Conservation (phyloP, 2,113 vertebrate genomes). For the Neofelis nebulosa region DNA sequence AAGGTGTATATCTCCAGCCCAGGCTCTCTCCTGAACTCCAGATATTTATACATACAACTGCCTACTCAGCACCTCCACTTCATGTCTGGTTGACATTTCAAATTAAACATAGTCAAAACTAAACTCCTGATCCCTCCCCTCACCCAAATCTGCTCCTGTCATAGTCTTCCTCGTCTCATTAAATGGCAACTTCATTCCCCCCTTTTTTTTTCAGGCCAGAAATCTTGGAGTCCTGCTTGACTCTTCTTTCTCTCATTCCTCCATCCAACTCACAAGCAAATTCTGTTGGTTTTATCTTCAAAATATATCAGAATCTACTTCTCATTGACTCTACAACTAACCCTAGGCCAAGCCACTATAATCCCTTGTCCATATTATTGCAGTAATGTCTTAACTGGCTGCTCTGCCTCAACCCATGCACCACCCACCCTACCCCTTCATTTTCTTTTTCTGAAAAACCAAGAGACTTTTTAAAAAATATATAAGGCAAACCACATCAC, state of each 20-base stretch:
- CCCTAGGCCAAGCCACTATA: background rate
- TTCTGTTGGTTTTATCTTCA: background rate
- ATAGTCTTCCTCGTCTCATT: background rate
- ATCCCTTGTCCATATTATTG: background rate
- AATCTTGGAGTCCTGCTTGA: background rate
- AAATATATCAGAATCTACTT: background rate
- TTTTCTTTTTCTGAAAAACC: background rate
- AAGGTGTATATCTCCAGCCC: background rate
- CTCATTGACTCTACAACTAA: background rate
- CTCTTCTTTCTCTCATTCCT: background rate
- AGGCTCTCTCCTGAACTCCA: background rate
- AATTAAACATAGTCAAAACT: constrained; percentile 1
- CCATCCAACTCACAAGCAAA: background rate
- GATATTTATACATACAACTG: background rate
- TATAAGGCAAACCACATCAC: background rate
- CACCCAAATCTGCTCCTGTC: background rate
- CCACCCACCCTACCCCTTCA: background rate
- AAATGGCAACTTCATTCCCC: background rate
- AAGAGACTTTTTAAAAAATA: background rate
- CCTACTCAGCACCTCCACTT: background rate
- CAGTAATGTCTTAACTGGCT: background rate
- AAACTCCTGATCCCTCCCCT: background rate
- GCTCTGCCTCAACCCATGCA: background rate
- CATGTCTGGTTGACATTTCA: background rate
- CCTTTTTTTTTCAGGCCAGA: background rate